Evolutionary conservation across 2,113 vertebrate genomes (phyloP).

Genomic region (Xenopus borealis): DNA sequence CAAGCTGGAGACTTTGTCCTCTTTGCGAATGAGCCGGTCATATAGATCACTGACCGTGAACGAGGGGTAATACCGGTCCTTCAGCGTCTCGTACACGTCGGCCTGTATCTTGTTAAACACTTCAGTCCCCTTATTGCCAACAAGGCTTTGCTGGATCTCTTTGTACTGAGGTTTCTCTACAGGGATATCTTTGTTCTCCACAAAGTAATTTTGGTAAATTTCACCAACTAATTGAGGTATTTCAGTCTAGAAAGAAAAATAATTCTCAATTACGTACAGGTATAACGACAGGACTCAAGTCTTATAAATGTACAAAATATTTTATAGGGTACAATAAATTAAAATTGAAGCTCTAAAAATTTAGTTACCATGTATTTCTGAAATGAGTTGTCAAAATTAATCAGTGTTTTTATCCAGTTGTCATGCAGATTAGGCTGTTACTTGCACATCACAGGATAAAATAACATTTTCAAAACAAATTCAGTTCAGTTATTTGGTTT

Average conservation of each 20-base stretch:
- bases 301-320: background rate
- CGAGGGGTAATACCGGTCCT: conserved; percentile 93
- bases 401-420: too few species aligned
- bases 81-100: conserved; percentile 83
- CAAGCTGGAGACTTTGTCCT: conserved; percentile 70
- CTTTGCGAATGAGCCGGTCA: conserved; percentile 77
- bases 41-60: conserved; percentile 95
- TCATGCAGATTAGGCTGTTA: too few species aligned
- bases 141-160: conserved; percentile 95
- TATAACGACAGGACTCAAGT: background rate
- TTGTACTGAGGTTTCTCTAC: conserved; percentile 94
- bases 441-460: too few species aligned
- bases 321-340: background rate
- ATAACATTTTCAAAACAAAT: too few species aligned
- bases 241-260: conserved; percentile 73
- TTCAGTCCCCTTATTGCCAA: conserved; percentile 93
- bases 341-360: too few species aligned
- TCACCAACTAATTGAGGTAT: conserved; percentile 94
- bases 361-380: too few species aligned
- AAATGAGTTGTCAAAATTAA: too few species aligned
- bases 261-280: background rate
- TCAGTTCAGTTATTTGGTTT: too few species aligned
- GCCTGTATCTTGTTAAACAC: conserved; percentile 88
- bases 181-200: conserved; percentile 89
- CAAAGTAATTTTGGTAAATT: conserved; percentile 98